phyloP scores from a whole-genome alignment of 1,140 invertebrate genomes.

The Popillia japonica region DNA sequence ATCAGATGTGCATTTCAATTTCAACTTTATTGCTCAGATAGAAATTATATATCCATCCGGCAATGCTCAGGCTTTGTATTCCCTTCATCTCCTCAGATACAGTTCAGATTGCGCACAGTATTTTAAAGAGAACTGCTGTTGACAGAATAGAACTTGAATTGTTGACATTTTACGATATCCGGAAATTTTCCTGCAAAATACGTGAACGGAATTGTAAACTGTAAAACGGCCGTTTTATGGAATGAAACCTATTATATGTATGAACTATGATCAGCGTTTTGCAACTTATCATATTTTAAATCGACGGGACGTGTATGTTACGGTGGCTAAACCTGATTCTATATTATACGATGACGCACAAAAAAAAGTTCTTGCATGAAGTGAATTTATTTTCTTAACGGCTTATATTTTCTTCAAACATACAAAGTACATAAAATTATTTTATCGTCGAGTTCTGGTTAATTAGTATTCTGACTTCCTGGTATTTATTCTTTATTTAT shows the following conservation, averaged over 20 bases:
- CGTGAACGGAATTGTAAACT: constrained; percentile 14
- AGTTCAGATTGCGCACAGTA: neutral
- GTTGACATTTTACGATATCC: constrained; percentile 32
- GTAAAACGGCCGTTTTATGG: constrained; percentile 16
- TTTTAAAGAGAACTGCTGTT: constrained; percentile 30
- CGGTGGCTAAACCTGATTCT: neutral
- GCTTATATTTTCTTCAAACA: no score
- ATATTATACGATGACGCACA: neutral
- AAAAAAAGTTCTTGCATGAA: no score
- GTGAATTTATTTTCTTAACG: no score
- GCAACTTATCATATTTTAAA: neutral
- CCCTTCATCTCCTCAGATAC: neutral
- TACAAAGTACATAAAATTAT: no score
- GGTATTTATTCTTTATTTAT: no score
- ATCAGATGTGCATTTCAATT: neutral
- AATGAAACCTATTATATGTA: constrained; percentile 3
- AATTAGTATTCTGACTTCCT: no score
- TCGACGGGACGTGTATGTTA: neutral
- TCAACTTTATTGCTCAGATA: neutral
- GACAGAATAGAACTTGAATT: constrained; percentile 22
- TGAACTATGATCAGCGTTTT: neutral
- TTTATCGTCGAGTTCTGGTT: no score
- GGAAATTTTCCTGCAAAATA: constrained; percentile 6
- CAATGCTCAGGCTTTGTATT: neutral
- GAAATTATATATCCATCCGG: neutral